phyloP scores from a whole-genome alignment of 2,797 vertebrate genomes.

The Apodemus agrarius region DNA sequence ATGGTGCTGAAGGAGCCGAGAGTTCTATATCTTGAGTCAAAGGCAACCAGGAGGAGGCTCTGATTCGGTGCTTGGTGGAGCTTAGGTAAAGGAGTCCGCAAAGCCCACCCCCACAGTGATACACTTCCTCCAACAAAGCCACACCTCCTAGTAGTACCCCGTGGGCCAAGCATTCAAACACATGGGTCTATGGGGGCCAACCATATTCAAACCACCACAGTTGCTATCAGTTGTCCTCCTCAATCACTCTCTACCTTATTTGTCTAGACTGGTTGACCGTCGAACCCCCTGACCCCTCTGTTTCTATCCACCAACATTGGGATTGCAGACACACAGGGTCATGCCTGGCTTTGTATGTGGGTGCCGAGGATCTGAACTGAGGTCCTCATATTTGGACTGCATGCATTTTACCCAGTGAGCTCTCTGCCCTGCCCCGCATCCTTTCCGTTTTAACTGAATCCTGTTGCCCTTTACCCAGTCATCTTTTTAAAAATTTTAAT shows the following conservation, averaged over 20 bases:
- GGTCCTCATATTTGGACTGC: neutral
- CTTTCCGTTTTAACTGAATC: neutral
- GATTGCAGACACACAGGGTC: neutral
- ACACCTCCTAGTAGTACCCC: neutral
- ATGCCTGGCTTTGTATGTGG: neutral
- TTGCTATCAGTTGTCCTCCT: neutral
- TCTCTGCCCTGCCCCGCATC: conserved; percentile 70
- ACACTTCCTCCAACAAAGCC: neutral
- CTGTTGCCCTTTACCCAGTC: neutral
- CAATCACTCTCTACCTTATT: neutral
- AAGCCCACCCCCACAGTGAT: neutral
- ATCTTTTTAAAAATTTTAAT: neutral
- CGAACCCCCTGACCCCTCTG: too few species aligned
- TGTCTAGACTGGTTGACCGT: neutral
- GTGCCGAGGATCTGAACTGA: neutral
- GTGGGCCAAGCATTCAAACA: neutral
- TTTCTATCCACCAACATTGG: neutral
- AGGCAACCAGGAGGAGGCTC: neutral
- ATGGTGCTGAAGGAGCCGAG: neutral
- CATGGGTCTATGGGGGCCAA: neutral
- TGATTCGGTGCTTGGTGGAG: neutral
- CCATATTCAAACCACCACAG: neutral
- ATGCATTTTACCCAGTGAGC: neutral
- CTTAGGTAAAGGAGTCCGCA: neutral
- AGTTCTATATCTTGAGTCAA: neutral